Conservation (phyloP, 2,797 vertebrate species). For the Chelidonichthys spinosus region DNA sequence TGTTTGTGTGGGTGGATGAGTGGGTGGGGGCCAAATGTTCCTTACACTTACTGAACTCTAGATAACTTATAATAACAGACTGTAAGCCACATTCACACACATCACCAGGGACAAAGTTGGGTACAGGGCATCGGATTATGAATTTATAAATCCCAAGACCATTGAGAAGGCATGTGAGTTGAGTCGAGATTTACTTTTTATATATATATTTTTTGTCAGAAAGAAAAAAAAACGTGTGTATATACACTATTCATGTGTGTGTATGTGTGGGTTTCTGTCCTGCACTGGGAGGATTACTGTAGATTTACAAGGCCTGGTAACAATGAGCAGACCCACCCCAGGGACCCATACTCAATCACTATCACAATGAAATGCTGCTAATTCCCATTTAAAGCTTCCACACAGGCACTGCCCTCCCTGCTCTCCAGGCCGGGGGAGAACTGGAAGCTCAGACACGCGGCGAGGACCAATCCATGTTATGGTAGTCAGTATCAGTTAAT, state of each 20-base stretch:
- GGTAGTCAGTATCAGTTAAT: slow-evolving; percentile 31
- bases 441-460: slow-evolving; percentile 27
- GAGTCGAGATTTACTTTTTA: not conserved
- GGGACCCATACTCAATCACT: slow-evolving; percentile 79
- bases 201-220: not conserved
- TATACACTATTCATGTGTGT: slow-evolving; percentile 13
- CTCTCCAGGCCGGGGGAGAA: slow-evolving; percentile 50
- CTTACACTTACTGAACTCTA: slow-evolving; percentile 26
- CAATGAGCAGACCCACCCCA: slow-evolving; percentile 74
- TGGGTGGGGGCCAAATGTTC: slow-evolving; percentile 68
- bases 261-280: slow-evolving; percentile 47
- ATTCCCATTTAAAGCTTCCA: slow-evolving; percentile 80
- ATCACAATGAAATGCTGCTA: slow-evolving; percentile 81
- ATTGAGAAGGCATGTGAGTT: not conserved
- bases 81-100: slow-evolving; percentile 14
- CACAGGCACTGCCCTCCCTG: slow-evolving; percentile 69
- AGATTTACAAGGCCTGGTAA: slow-evolving; percentile 81
- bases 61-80: slow-evolving; percentile 7
- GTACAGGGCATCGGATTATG: not conserved
- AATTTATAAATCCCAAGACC: not conserved
- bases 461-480: slow-evolving; percentile 24
- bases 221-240: not conserved
- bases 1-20: slow-evolving; percentile 55
- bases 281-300: slow-evolving; percentile 78
- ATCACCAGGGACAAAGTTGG: not conserved